A percentile compares a stretch with the other conserved stretches of the same genome.
phyloP scores from a whole-genome alignment of 2,113 vertebrate species.

The Platysteira castanea region DNA sequence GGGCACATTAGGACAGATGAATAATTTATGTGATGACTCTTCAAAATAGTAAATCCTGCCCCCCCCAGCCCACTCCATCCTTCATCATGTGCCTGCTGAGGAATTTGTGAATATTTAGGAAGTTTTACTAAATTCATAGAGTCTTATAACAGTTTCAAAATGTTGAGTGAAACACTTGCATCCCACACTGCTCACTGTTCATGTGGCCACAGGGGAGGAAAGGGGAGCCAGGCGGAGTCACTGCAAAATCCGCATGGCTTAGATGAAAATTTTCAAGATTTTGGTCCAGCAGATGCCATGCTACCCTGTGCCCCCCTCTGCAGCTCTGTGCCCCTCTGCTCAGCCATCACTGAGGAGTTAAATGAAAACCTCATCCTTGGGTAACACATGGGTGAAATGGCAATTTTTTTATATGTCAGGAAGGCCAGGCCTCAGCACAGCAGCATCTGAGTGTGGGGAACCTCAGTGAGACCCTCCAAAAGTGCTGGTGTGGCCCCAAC shows the following conservation, averaged over 20 bases:
- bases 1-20: neutral
- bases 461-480: neutral
- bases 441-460: fast-evolving
- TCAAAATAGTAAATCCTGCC: neutral
- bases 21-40: neutral
- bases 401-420: no score
- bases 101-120: neutral
- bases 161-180: neutral
- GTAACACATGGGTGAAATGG: neutral
- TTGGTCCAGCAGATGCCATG: fast-evolving
- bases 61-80: neutral
- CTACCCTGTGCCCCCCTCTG: neutral
- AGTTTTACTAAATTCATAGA: neutral
- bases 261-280: neutral
- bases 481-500: fast-evolving
- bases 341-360: neutral
- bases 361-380: neutral
- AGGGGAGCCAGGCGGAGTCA: neutral
- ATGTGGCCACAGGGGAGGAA: neutral
- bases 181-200: neutral
- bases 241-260: neutral
- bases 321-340: fast-evolving
- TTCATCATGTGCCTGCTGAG: neutral
- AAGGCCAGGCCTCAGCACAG: fast-evolving
- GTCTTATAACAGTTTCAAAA: neutral